These are phyloP conservation scores for Mongoloraphidia duomilia DNA, from an alignment of 2,888 invertebrate species.

Conservation along the genomic window DNA sequence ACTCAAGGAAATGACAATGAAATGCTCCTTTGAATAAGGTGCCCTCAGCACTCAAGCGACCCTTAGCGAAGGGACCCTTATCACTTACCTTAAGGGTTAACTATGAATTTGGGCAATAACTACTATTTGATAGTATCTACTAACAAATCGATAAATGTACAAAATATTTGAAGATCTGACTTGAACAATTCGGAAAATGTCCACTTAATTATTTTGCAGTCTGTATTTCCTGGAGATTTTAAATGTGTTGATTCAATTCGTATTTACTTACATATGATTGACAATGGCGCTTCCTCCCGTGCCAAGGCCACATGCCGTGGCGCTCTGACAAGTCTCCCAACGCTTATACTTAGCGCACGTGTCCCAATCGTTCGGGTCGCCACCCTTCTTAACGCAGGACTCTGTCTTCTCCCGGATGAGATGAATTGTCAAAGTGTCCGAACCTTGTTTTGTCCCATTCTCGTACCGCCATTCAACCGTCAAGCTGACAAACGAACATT, in stretches of 20 bases:
- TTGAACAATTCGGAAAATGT: too few relatives aligned
- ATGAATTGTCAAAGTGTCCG: conserved; percentile 20
- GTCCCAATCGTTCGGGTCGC: conserved; percentile 19
- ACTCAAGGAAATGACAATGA: too few relatives aligned
- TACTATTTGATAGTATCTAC: too few relatives aligned
- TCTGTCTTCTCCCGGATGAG: conserved; percentile 22
- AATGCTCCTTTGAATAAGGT: too few relatives aligned
- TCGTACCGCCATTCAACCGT: conserved; percentile 29
- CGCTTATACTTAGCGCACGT: conserved; percentile 37
- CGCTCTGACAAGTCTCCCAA: conserved; percentile 33
- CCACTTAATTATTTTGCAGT: too few relatives aligned
- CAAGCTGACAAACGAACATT: conserved; percentile 21
- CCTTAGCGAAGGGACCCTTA: too few relatives aligned
- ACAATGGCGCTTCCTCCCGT: conserved; percentile 30
- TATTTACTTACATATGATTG: conserved; percentile 15
- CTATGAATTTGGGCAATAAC: too few relatives aligned
- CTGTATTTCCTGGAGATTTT: too few relatives aligned
- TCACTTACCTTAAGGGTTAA: too few relatives aligned
- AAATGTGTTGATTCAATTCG: neutral
- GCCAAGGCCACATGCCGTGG: conserved; percentile 33
- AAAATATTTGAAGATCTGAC: too few relatives aligned
- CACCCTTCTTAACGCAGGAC: conserved; percentile 20
- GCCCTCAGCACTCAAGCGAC: too few relatives aligned
- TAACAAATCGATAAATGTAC: too few relatives aligned
- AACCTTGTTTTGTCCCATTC: conserved; percentile 13